phyloP scores from a whole-genome alignment of 2,888 invertebrate species.

The Loripinus fragilis region DNA sequence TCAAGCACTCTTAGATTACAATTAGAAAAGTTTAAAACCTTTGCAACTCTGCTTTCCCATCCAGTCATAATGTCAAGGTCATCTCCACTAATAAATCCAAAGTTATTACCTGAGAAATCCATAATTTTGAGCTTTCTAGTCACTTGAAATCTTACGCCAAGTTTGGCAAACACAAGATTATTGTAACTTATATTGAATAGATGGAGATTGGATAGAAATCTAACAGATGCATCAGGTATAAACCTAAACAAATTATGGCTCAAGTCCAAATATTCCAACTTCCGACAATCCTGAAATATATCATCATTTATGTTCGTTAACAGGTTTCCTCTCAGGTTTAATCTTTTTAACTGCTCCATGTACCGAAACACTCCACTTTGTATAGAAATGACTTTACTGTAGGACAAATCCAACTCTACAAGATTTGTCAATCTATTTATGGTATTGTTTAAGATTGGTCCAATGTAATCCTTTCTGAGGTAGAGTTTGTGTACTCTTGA shows the following conservation, averaged over 20 bases:
- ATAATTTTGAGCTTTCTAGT: conserved; percentile 64
- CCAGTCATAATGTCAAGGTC: conserved; percentile 65
- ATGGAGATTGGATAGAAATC: conserved; percentile 62
- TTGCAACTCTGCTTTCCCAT: conserved; percentile 67
- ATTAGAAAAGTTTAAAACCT: conserved; percentile 69
- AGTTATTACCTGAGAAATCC: conserved; percentile 72
- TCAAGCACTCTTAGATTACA: conserved; percentile 70
- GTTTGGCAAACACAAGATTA: conserved; percentile 58
- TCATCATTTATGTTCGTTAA: conserved; percentile 62
- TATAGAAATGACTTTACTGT: conserved; percentile 56
- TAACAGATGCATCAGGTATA: conserved; percentile 66
- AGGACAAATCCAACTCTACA: conserved; percentile 55
- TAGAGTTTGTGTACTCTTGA: conserved; percentile 48
- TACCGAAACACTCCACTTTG: conserved; percentile 55
- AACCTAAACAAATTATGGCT: conserved; percentile 66
- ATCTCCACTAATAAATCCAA: conserved; percentile 56
- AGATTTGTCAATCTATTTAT: conserved; percentile 56
- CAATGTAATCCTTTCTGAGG: conserved; percentile 58
- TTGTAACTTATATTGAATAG: conserved; percentile 75
- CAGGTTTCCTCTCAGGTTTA: conserved; percentile 63
- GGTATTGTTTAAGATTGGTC: conserved; percentile 60
- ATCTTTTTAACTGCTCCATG: conserved; percentile 50
- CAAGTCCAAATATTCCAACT: conserved; percentile 70
- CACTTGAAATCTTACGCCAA: conserved; percentile 71
- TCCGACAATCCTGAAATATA: conserved; percentile 61